Evolutionary conservation across 2,113 vertebrate genomes (phyloP).

Genomic region (Hemichromis elongatus): DNA sequence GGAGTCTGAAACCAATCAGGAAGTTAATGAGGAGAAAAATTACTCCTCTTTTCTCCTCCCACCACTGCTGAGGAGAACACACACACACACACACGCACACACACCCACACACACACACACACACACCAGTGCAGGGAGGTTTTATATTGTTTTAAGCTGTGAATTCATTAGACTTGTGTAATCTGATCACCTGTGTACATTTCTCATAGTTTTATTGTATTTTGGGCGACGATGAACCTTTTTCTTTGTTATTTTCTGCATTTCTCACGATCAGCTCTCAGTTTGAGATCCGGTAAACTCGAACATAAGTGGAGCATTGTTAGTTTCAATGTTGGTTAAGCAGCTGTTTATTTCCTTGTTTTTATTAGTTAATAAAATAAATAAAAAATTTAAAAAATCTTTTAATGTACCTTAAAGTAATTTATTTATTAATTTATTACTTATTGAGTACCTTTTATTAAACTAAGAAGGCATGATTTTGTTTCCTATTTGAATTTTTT

Average conservation of each 20-base stretch:
- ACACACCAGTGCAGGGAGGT: not conserved
- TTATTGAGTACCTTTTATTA: not conserved
- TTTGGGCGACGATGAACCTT: not conserved
- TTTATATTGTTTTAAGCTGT: not conserved
- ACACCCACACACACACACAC: not conserved
- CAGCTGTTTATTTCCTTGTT: not conserved
- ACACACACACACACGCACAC: not conserved
- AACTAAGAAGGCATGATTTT: not conserved
- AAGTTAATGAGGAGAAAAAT: conserved; percentile 99
- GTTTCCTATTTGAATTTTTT: not conserved
- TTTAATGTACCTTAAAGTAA: not conserved
- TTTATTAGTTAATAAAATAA: not conserved
- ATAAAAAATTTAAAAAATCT: not conserved
- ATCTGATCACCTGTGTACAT: not conserved
- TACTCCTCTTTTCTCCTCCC: conserved; percentile 77
- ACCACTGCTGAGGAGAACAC: conserved; percentile 56
- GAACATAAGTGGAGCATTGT: not conserved
- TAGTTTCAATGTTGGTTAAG: too few relatives aligned
- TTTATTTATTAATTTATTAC: not conserved
- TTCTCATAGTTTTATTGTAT: not conserved
- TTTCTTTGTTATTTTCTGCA: rapidly evolving
- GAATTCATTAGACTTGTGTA: not conserved
- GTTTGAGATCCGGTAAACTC: not conserved
- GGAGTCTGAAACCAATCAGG: conserved; percentile 97
- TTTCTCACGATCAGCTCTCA: not conserved